Base-by-base conservation (phyloP, 64 coral and sea anemone genomes). In the Stichodactyla helianthus region DNA sequence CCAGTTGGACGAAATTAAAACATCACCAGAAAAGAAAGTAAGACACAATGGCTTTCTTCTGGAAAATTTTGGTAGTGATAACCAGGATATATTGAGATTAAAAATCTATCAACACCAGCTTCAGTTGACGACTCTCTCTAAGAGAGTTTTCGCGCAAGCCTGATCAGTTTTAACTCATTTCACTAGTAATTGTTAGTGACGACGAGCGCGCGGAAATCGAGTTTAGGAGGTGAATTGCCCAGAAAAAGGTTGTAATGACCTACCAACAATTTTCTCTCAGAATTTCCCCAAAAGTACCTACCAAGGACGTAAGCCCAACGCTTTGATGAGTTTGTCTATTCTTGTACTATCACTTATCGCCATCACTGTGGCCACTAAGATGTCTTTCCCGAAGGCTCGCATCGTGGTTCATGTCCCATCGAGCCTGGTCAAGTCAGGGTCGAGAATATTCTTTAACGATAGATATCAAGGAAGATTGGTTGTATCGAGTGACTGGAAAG, bases 381-480 rank as follows among this genome's bases (percentile, higher is more conserved):
- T 86, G 1, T 83, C 6, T 52, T 55, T 52, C n/a, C 93, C 93
- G 18, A 54, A 65, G 16, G 93, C 74, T 28, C 90, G 26, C 17
- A 86, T 95, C 60, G 70, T 91, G 23, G 71, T 95, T 35, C 82
- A 63, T 52, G 89, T 86, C 6, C 93, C 93, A 4, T 76, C 86
- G 11, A 87, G 54, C 53, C 79, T 95, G 86, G 89, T 95, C 11
- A 82, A 82, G 65, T 56, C 86, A 17, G 89, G 89, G n/a, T 91
- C 89, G 4, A 94, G 81, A 84, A 68, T 95, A 22, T 95, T 88
- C 86, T 95, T 95, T 52, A 95, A 89, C 87, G 77, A 86, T 58
- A 65, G 83, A 51, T 89, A 87, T 26, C 90, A 88, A 27, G 93
- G 89, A 26, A 91, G 18, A 71, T 74, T 95, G 35, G 54, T 91